Evolutionary conservation across 2,888 invertebrate species (phyloP).

Genomic region (Emmelina monodactyla): DNA sequence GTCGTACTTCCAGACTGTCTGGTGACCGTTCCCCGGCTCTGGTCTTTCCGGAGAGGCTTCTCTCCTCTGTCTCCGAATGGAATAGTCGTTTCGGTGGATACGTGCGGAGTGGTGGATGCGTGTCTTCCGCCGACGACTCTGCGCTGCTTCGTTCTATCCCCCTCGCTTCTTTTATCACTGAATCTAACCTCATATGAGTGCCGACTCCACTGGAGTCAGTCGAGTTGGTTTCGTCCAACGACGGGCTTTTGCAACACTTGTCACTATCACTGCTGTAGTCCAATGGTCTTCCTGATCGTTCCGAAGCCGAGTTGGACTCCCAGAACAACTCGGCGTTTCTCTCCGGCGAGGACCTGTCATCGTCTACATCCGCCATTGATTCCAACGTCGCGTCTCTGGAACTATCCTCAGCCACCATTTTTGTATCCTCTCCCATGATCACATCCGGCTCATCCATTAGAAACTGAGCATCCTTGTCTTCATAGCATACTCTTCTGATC

Average conservation of each 20-base stretch:
- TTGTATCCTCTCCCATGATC: slow-evolving; percentile 38
- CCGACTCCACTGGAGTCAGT: slow-evolving; percentile 49
- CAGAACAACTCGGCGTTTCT: slow-evolving; percentile 49
- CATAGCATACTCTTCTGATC: slow-evolving; percentile 45
- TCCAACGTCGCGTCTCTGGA: slow-evolving; percentile 35
- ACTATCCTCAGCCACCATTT: slow-evolving; percentile 40
- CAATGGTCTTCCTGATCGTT: slow-evolving; percentile 34
- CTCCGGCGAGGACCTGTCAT: slow-evolving; percentile 39
- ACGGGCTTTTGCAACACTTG: slow-evolving; percentile 56
- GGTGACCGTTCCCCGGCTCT: slow-evolving; percentile 32
- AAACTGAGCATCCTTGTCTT: slow-evolving; percentile 30
- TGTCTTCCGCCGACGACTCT: slow-evolving; percentile 39
- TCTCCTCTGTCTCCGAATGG: slow-evolving; percentile 31
- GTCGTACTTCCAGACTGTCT: slow-evolving; percentile 25
- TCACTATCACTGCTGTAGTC: slow-evolving; percentile 58
- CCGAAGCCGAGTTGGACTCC: slow-evolving; percentile 50
- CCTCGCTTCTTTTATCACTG: slow-evolving; percentile 53
- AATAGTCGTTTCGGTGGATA: slow-evolving; percentile 37
- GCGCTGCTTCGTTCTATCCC: slow-evolving; percentile 33
- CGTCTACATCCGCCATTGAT: slow-evolving; percentile 30
- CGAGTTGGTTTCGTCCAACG: slow-evolving; percentile 46
- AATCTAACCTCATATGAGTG: slow-evolving; percentile 45
- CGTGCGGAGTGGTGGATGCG: slow-evolving; percentile 42
- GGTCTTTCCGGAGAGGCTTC: slow-evolving; percentile 49
- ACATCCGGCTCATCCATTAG: slow-evolving; percentile 36